These are phyloP conservation scores for Drosophila subpulchrella DNA, from an alignment of 1,140 invertebrate species.

Conservation along the genomic window DNA sequence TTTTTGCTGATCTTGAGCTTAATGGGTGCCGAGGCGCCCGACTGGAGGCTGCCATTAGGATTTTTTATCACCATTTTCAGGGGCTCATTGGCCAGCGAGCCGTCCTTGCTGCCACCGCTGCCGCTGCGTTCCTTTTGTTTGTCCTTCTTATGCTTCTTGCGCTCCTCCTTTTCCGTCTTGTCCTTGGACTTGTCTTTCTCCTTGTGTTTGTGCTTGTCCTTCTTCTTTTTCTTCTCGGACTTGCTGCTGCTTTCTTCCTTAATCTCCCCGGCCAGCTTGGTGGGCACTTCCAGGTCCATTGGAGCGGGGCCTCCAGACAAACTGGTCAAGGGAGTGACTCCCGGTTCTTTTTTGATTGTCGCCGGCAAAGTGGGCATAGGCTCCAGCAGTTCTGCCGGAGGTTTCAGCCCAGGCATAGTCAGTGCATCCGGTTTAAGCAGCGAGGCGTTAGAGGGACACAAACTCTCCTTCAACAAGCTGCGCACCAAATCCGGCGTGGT, in stretches of 20 bases:
- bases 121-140: constrained; percentile 86
- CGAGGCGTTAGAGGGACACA: constrained; percentile 66
- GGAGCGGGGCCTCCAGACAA: constrained; percentile 4
- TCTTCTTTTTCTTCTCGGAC: constrained; percentile 87
- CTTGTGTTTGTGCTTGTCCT: constrained; percentile 88
- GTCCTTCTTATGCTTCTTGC: constrained; percentile 88
- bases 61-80: constrained; percentile 69
- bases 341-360: constrained; percentile 58
- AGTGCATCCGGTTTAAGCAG: constrained; percentile 72
- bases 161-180: constrained; percentile 85
- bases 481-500: constrained; percentile 83
- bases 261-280: constrained; percentile 47
- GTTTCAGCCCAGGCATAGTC: constrained; percentile 69
- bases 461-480: constrained; percentile 79
- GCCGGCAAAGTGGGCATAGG: constrained; percentile 46
- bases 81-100: constrained; percentile 61
- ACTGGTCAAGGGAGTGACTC: constrained; percentile 10
- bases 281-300: constrained; percentile 53
- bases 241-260: constrained; percentile 83
- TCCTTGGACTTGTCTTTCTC: constrained; percentile 88
- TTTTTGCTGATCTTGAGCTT: constrained; percentile 90
- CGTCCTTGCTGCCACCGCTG: constrained; percentile 78
- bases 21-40: constrained; percentile 50
- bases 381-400: constrained; percentile 73
- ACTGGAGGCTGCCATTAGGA: constrained; percentile 58